Evolutionary conservation across 2,888 invertebrate species (phyloP), one percentile per base, ranked within the genome.

Genomic region (Noctuana brunneofusca): DNA sequence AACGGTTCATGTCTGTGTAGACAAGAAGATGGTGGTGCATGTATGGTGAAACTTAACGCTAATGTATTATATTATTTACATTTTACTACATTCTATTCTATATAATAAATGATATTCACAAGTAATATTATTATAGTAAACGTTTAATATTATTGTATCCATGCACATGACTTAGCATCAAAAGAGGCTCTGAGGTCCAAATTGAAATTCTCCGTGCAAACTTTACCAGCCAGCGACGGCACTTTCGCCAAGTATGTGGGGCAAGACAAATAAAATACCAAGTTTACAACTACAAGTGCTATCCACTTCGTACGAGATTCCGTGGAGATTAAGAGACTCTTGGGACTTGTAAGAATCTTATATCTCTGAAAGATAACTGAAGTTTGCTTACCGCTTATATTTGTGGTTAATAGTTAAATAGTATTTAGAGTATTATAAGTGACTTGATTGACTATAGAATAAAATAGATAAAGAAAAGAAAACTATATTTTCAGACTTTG

Each of bases 261-360:
- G 24, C 46, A 54, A 54, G 53, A 41, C 53, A 54, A 60, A 60
- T 54, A 54, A 60, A 60, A 60, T 46, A 4, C 30, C 41, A 59
- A 59, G 30, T 59, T 59, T 60, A 59, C 30, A 53, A 59, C 59
- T 59, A 30, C 53, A 53, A 53, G 53, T 20, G 41, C 49, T 50
- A 30, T 41, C 18, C 43, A 30, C 50, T 50, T 27, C 50, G 58
- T 32, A 43, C 20, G 46, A 46, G 32, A 22, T 53, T 46, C 43
- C 35, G 30, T 16, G 9, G 30, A 59, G 53, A 43, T 59, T 59
- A 53, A 46, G 53, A 46, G 32, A 43, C 30, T 59, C 27, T 30
- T 6, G 58, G 14, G 35, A 16, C 6, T 50, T 27, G 18, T 27
- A 53, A 22, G 18, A 43, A 18, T 43, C 16, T 43, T 43, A 43